Conservation (phyloP, 2,888 invertebrate genomes). For the Pharmacophagus antenor region DNA sequence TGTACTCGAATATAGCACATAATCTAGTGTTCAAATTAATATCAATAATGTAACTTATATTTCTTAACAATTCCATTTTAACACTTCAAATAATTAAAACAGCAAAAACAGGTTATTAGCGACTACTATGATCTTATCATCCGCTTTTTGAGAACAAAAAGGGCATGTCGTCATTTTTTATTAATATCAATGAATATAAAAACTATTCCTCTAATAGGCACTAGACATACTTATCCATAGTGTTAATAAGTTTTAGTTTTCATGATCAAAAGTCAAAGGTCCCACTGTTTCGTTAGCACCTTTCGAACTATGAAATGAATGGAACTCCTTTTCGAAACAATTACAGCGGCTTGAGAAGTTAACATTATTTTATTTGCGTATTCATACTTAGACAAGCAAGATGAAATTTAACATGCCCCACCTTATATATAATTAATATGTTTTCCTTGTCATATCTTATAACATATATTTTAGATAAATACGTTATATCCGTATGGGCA, state of each 20-base stretch:
- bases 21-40: too few relatives aligned
- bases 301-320: slow-evolving; percentile 27
- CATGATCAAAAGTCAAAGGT: slow-evolving; percentile 23
- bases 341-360: background rate
- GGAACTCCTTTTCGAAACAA: slow-evolving; percentile 21
- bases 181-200: background rate
- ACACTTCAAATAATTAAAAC: too few relatives aligned
- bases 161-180: too few relatives aligned
- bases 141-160: too few relatives aligned
- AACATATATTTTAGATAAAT: background rate
- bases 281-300: slow-evolving; percentile 24
- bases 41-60: too few relatives aligned
- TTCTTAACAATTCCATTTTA: too few relatives aligned
- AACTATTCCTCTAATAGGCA: background rate
- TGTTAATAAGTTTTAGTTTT: background rate
- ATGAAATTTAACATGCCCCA: background rate
- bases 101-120: too few relatives aligned
- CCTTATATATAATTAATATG: too few relatives aligned
- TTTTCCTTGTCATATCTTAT: background rate
- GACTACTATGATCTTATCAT: too few relatives aligned
- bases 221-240: background rate
- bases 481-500: too few relatives aligned
- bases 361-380: background rate
- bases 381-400: background rate
- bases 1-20: too few relatives aligned